Percentiles rank a stretch among this genome's conserved stretches.
phyloP scores from a whole-genome alignment of 2,888 invertebrate species.

The Ophioninae sp. region DNA sequence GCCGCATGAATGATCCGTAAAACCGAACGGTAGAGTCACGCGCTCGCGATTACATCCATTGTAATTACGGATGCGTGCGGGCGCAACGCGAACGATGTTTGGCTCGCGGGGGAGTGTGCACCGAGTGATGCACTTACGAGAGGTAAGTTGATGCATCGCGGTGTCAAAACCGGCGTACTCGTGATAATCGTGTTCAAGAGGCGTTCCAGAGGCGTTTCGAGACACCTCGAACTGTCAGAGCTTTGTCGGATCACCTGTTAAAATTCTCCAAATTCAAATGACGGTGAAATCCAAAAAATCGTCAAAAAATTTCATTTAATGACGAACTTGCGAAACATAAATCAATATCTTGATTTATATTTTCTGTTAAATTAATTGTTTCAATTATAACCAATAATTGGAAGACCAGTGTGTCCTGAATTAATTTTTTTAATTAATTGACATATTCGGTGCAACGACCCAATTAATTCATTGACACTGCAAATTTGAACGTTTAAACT shows the following conservation, averaged over 20 bases:
- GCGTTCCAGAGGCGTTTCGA: not conserved
- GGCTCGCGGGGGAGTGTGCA: not conserved
- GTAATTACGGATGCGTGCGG: constrained; percentile 45
- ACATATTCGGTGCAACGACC: too few relatives aligned
- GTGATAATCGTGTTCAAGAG: not conserved
- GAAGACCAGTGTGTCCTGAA: too few relatives aligned
- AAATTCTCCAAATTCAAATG: not conserved
- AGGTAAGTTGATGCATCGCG: not conserved
- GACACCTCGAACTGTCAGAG: not conserved
- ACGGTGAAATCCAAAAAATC: not conserved
- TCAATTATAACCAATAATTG: too few relatives aligned
- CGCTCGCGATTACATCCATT: constrained; percentile 54
- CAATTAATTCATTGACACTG: not conserved
- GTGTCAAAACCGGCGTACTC: not conserved
- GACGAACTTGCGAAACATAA: too few relatives aligned
- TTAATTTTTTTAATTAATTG: too few relatives aligned
- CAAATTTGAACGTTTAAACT: not conserved
- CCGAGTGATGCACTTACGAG: not conserved
- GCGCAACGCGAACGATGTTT: not conserved
- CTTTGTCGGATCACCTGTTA: not conserved
- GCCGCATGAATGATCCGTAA: constrained; percentile 56
- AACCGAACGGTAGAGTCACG: constrained; percentile 38
- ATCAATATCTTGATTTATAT: too few relatives aligned
- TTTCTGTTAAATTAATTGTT: too few relatives aligned
- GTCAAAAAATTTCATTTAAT: not conserved